Conservation (phyloP, 2,113 vertebrate genomes). For the Morone saxatilis region DNA sequence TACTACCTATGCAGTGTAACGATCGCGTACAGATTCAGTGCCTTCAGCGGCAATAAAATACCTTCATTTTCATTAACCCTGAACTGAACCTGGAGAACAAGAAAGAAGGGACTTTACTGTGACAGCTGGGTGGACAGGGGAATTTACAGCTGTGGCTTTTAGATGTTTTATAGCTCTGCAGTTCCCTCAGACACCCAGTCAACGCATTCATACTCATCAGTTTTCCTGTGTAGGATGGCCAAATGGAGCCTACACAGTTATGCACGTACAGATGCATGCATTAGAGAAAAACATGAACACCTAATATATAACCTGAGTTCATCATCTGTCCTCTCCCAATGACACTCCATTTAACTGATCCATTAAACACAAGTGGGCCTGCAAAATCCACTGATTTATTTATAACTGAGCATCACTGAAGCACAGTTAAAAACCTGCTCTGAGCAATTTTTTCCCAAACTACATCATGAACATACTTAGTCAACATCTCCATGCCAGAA, state of each 20-base stretch:
- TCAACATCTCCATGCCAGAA: constrained; percentile 23
- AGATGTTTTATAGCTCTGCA: constrained; percentile 49
- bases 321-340: constrained; percentile 29
- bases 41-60: constrained; percentile 62
- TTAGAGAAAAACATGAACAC: constrained; percentile 41
- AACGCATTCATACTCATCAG: constrained; percentile 42
- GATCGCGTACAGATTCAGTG: constrained; percentile 48
- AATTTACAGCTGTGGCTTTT: constrained; percentile 46
- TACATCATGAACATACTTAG: constrained; percentile 41
- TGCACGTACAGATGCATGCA: constrained; percentile 19
- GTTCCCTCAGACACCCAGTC: constrained; percentile 26
- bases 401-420: constrained; percentile 29
- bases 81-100: constrained; percentile 67
- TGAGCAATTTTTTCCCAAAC: constrained; percentile 11
- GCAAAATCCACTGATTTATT: constrained; percentile 50
- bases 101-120: constrained; percentile 36
- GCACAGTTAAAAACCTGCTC: constrained; percentile 35
- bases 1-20: constrained; percentile 30
- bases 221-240: constrained; percentile 22
- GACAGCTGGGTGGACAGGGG: constrained; percentile 38
- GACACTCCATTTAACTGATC: constrained; percentile 61
- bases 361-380: constrained; percentile 58
- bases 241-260: constrained; percentile 15
- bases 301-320: constrained; percentile 41
- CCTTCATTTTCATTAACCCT: constrained; percentile 72